A percentile compares a stretch with the other conserved stretches of the same genome.
These are phyloP conservation scores for Natator depressus DNA, from an alignment of 2,113 vertebrate genomes.

Conservation along the genomic window DNA sequence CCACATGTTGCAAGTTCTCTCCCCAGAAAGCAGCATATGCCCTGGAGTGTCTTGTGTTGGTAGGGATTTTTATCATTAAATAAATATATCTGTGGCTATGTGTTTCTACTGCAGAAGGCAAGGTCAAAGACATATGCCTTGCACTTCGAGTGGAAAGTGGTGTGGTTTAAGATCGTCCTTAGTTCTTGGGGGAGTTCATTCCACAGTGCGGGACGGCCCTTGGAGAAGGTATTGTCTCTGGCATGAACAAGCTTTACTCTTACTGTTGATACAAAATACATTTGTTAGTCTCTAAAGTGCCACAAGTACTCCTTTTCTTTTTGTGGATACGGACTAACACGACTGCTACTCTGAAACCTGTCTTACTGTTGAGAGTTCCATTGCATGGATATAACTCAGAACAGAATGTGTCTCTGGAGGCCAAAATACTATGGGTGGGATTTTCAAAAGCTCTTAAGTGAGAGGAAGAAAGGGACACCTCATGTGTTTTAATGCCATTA, in stretches of 20 bases:
- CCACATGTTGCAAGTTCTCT: background rate
- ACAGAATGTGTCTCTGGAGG: background rate
- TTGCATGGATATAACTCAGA: background rate
- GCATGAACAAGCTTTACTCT: background rate
- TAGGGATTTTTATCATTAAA: background rate
- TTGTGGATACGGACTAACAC: no score
- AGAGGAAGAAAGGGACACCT: background rate
- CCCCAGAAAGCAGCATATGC: background rate
- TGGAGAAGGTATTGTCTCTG: background rate
- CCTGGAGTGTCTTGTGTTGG: background rate
- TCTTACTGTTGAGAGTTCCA: background rate
- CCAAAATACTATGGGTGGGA: background rate
- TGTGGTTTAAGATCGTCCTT: background rate
- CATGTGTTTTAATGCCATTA: background rate
- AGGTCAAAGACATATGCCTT: background rate
- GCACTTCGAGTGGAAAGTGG: background rate
- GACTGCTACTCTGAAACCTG: no score
- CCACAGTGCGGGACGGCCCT: background rate
- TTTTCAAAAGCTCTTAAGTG: background rate
- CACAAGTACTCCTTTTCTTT: no score
- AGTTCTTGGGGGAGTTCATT: background rate
- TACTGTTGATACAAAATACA: background rate
- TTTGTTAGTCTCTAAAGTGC: no score
- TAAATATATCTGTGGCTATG: background rate
- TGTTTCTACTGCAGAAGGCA: background rate